Base-by-base conservation (phyloP, 1,140 invertebrate genomes). In the Geopemphigus sp. region DNA sequence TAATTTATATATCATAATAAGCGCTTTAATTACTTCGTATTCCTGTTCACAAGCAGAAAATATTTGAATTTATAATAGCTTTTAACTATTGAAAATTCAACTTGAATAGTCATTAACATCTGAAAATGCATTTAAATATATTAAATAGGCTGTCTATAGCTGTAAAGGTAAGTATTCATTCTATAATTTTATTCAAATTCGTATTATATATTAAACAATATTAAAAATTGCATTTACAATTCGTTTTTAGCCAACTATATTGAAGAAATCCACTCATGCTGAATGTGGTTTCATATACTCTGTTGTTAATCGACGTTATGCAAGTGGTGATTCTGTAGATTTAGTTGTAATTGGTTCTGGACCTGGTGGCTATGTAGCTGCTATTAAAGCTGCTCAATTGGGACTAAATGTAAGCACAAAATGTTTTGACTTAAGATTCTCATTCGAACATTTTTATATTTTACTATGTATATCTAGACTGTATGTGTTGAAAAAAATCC, bases 341-440 rank as follows among this genome's bases (percentile, higher is more conserved):
- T 83, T 99, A 80, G 96, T 98, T 26, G 98, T 99, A 5, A 98
- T 99, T 85, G 98, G 98, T 32, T 93, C 95, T 70, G 98, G 98
- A 57, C 98, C 98, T 83, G 98, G 98, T 83, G 98, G 98, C 72
- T 99, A 99, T 91, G 98, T 99, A 17, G 98, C 98, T 81, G 94
- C 98, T 17, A 99, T 99, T 81, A 99, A 99, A 90, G 96, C 97
- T 82, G 94, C 98, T 22, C 98, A 99, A 86, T 87, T 99, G 82
- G 98, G 98, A 56, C 90, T 99, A 88, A 99, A 98, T 87, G 94
- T 95, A 86, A 85, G 83, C 83, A 32, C 81, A n/a, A 29, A 81
- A 50, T 11, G 19, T 50, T 63, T 26, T 32, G 19, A 1, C 4
- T 39, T 80, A 56, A 61, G 50, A 14, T 47, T 39, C 10, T 45